Conservation (phyloP, 2,113 vertebrate species). For the Antennarius striatus region DNA sequence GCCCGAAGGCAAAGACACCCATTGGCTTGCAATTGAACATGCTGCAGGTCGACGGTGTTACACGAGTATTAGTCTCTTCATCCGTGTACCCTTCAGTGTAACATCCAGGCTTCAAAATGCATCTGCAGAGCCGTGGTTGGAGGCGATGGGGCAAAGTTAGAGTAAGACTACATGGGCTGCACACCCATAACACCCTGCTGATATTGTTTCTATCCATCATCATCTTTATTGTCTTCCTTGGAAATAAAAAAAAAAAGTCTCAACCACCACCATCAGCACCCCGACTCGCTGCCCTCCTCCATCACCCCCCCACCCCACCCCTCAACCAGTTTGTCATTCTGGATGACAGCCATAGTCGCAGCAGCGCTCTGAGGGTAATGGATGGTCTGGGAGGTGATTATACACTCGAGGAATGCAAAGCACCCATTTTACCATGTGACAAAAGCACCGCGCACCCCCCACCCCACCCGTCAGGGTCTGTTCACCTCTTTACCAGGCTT, state of each 20-base stretch:
- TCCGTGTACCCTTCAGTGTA: constrained; percentile 32
- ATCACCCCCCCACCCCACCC: background rate
- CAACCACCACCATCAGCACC: background rate
- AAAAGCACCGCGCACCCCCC: constrained; percentile 25
- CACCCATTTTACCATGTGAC: constrained; percentile 64
- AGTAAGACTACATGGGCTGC: background rate
- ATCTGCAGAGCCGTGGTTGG: constrained; percentile 5
- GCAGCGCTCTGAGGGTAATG: constrained; percentile 53
- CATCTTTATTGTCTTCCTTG: constrained; percentile 9
- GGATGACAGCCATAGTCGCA: constrained; percentile 48
- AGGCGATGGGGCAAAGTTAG: constrained; percentile 33
- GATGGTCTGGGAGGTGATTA: constrained; percentile 61
- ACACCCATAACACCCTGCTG: background rate
- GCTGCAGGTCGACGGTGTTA: constrained; percentile 43
- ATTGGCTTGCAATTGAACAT: constrained; percentile 25
- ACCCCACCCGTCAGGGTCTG: constrained; percentile 3
- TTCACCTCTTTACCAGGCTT: constrained; percentile 47
- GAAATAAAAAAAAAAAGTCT: constrained; percentile 1
- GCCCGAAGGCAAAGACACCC: constrained; percentile 14
- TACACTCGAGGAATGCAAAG: constrained; percentile 64
- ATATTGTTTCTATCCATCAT: background rate
- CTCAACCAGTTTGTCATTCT: constrained; percentile 47
- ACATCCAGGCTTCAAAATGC: constrained; percentile 10
- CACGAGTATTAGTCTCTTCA: constrained; percentile 48
- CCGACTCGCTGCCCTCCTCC: background rate